Evolutionary conservation across 92 coral and sea anemone species (phyloP), one percentile per base, ranked within the genome.

Genomic region (Phenganax subtilis): DNA sequence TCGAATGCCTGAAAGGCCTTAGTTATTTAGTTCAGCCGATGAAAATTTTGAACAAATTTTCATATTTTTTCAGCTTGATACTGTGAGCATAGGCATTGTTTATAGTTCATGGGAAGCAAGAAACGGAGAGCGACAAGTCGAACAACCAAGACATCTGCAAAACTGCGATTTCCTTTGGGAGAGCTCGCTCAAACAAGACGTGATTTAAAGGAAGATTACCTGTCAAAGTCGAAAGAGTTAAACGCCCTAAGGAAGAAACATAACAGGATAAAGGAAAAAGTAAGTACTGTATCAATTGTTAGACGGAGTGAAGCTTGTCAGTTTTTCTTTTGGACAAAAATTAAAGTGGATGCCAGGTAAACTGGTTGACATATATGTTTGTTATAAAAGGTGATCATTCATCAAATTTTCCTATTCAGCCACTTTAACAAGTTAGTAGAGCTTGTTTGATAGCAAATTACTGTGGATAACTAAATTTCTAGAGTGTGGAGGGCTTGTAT

Each of bases 21-120:
- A 17, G 0, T 15, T 14, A 9, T 17, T 56, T 51, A 28, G 75
- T n/a, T 75, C 0, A 71, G 6, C 27, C 52, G 65, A 0, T 75
- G 73, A 72, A 83, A 83, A 83, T 30, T 83, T 83, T 70, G 62
- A 62, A 74, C 86, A 83, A 83, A 83, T 55, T 57, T 58, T 5
- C 30, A 37, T 58, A 0, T 10, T 71, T 83, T 75, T 47, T 28
- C 37, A 29, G 47, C 5, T 37, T 37, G 47, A 37, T 37, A 37
- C 47, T 37, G 47, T 37, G 47, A 37, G 47, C 47, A 37, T 37
- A 37, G 47, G 0, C 47, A 37, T 37, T 17, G 54, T n/a, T 12
- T 37, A 37, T 37, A n/a, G 67, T 59, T 59, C n/a, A 59, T 59
- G 65, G 65, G 65, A 0, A 59, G 27, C n/a, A 59, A 59, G 65